A percentile compares a stretch with the other conserved stretches of the same genome.
phyloP scores from a whole-genome alignment of 1,140 invertebrate genomes.

The Rhopalosiphum padi region DNA sequence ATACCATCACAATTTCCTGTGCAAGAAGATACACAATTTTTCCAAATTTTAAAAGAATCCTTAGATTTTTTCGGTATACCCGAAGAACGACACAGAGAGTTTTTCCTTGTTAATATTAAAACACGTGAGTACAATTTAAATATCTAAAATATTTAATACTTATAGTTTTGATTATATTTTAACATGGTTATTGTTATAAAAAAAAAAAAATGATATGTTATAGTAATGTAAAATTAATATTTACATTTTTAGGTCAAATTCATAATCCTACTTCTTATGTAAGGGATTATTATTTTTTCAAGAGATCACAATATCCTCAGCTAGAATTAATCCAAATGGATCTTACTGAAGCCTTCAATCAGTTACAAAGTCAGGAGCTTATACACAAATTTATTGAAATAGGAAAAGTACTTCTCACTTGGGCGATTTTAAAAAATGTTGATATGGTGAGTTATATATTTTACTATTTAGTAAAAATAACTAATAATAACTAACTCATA shows the following conservation, averaged over 20 bases:
- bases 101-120: slow-evolving; percentile 96
- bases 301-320: slow-evolving; percentile 97
- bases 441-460: slow-evolving; percentile 73
- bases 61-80: slow-evolving; percentile 98
- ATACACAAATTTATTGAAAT: slow-evolving; percentile 96
- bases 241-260: slow-evolving; percentile 79
- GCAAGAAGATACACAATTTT: slow-evolving; percentile 98
- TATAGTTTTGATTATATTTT: neutral
- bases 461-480: neutral
- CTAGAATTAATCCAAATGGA: slow-evolving; percentile 94
- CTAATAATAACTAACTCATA: neutral
- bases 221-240: neutral
- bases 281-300: slow-evolving; percentile 98
- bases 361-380: slow-evolving; percentile 91
- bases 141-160: neutral
- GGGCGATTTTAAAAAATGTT: slow-evolving; percentile 89
- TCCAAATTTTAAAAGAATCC: slow-evolving; percentile 92
- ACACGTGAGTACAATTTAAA: slow-evolving; percentile 77
- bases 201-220: neutral
- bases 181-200: neutral
- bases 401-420: slow-evolving; percentile 89
- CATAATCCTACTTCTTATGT: slow-evolving; percentile 94
- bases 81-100: slow-evolving; percentile 85
- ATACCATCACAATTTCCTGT: slow-evolving; percentile 99
- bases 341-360: slow-evolving; percentile 87